Conservation (phyloP, 2,888 invertebrate species). For the Eilema depressum region DNA sequence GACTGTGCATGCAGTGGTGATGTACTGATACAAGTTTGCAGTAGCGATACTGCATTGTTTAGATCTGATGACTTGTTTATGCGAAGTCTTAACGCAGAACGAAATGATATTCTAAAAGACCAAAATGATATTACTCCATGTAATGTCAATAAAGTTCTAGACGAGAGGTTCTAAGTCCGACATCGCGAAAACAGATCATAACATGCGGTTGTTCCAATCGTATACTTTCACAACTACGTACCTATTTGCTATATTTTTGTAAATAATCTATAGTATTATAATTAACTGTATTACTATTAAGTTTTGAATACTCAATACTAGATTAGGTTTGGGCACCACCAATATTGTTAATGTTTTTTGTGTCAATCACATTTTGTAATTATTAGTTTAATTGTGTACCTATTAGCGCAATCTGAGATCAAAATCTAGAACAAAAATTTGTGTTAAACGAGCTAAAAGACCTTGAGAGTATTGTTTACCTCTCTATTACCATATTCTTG, state of each 20-base stretch:
- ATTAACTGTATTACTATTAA: constrained; percentile 66
- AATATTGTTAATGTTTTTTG: constrained; percentile 56
- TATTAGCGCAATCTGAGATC: constrained; percentile 40
- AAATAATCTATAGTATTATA: constrained; percentile 74
- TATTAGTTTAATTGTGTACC: constrained; percentile 38
- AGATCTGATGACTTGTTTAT: constrained; percentile 51
- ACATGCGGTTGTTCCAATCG: constrained; percentile 43
- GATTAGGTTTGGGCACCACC: constrained; percentile 69
- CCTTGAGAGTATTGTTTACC: constrained; percentile 11
- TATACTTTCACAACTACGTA: constrained; percentile 56
- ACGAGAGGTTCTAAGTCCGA: constrained; percentile 28
- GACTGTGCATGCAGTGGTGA: constrained; percentile 57
- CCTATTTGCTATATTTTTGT: constrained; percentile 65
- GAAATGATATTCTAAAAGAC: constrained; percentile 19
- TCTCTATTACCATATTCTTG: constrained; percentile 21
- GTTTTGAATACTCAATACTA: constrained; percentile 80
- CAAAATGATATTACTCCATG: constrained; percentile 1
- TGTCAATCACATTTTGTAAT: constrained; percentile 35
- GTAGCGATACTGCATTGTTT: constrained; percentile 55
- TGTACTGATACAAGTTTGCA: constrained; percentile 56
- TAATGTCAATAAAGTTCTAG: constrained; percentile 15
- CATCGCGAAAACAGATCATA: constrained; percentile 51
- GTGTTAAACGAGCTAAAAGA: constrained; percentile 32
- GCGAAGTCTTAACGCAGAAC: constrained; percentile 43
- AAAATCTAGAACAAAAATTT: constrained; percentile 43